These are phyloP conservation scores for Heliconius nattereri DNA, from an alignment of 1,140 invertebrate genomes.

Conservation along the genomic window DNA sequence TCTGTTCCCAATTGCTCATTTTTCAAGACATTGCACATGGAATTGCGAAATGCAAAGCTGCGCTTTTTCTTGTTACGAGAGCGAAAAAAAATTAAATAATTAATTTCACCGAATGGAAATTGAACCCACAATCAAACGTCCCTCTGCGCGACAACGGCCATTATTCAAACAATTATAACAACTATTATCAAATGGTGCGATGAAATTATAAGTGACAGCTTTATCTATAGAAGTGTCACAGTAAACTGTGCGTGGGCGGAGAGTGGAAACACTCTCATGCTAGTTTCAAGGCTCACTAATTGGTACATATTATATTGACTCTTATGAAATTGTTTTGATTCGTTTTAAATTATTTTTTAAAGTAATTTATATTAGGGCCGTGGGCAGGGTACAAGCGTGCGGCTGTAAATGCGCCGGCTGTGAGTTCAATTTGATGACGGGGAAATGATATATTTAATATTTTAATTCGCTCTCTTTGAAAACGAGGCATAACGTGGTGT, in stretches of 20 bases:
- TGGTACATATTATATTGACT: background rate
- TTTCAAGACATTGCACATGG: too few species aligned
- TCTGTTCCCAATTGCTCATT: too few species aligned
- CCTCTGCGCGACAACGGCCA: too few species aligned
- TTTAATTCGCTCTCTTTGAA: background rate
- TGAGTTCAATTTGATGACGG: background rate
- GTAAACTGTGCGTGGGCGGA: background rate
- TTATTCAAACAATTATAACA: background rate
- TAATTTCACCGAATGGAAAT: too few species aligned
- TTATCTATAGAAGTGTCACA: constrained; percentile 7
- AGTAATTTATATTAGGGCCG: background rate
- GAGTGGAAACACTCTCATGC: background rate
- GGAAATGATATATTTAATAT: background rate
- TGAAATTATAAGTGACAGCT: background rate
- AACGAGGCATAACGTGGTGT: background rate
- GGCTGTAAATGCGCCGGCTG: background rate
- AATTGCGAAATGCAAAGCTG: too few species aligned
- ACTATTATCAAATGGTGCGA: constrained; percentile 6
- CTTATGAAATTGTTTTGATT: background rate
- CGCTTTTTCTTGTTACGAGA: too few species aligned
- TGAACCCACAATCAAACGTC: too few species aligned
- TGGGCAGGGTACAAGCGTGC: too few species aligned
- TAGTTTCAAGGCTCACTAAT: background rate
- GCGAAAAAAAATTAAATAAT: too few species aligned
- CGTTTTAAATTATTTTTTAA: background rate